Percentiles rank a stretch among this genome's conserved stretches.
phyloP scores from a whole-genome alignment of 2,888 invertebrate species.

The Limenitis camilla region DNA sequence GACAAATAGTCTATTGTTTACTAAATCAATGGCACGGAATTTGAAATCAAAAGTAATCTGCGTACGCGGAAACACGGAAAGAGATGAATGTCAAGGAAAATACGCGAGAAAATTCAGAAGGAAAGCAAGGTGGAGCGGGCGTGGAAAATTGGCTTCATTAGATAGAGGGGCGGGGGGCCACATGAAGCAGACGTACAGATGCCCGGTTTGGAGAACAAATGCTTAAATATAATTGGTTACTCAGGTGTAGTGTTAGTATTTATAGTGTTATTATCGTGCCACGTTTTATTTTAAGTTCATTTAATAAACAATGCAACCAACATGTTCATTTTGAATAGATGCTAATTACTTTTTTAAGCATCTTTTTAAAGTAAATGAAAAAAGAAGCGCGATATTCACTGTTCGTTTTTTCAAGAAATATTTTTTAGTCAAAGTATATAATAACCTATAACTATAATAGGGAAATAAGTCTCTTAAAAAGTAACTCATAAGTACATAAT shows the following conservation, averaged over 20 bases:
- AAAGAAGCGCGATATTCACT: too few relatives aligned
- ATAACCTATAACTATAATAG: too few relatives aligned
- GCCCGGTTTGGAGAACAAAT: constrained; percentile 2
- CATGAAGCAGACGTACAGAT: constrained; percentile 25
- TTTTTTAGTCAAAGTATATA: too few relatives aligned
- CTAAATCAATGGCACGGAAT: constrained; percentile 63
- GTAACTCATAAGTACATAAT: too few relatives aligned
- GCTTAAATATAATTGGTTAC: constrained; percentile 11
- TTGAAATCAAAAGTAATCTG: constrained; percentile 70
- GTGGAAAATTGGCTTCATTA: constrained; percentile 72
- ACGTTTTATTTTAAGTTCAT: not conserved
- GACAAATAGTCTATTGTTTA: constrained; percentile 36
- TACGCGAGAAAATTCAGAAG: constrained; percentile 68
- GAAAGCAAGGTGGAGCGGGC: constrained; percentile 62
- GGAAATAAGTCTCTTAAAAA: too few relatives aligned
- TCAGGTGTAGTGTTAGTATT: not conserved
- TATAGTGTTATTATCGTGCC: not conserved
- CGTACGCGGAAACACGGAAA: constrained; percentile 58
- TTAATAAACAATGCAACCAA: not conserved
- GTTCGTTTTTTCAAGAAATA: too few relatives aligned
- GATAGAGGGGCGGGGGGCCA: constrained; percentile 50
- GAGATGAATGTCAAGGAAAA: constrained; percentile 70
- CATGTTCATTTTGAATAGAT: not conserved
- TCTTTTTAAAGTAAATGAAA: too few relatives aligned
- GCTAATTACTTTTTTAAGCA: too few relatives aligned